Percentiles rank a stretch among this genome's conserved stretches.
Evolutionary conservation across 2,113 vertebrate genomes (phyloP).

Genomic region (Pyxicephalus adspersus): DNA sequence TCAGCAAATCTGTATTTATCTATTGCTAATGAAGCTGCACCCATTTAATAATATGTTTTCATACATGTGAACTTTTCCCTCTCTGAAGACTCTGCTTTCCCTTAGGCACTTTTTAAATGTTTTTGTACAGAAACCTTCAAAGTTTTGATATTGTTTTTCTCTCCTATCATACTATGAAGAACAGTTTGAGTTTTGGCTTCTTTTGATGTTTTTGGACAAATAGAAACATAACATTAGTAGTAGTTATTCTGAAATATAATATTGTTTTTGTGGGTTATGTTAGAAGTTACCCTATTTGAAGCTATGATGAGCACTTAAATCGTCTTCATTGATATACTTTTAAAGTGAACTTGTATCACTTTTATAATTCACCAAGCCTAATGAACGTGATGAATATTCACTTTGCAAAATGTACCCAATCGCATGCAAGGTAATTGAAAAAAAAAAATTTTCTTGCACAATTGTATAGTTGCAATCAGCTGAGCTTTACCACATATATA

Average conservation of each 20-base stretch:
- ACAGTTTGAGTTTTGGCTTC: neutral
- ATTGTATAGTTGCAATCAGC: too few species aligned
- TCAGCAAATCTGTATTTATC: conserved; percentile 40
- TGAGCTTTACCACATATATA: too few species aligned
- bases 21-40: conserved; percentile 47
- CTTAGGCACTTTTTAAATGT: conserved; percentile 29
- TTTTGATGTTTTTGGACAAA: neutral
- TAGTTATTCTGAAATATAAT: neutral
- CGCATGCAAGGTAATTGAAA: too few species aligned
- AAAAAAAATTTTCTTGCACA: too few species aligned
- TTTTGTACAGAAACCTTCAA: conserved; percentile 26
- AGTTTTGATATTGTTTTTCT: conserved; percentile 14
- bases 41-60: conserved; percentile 51
- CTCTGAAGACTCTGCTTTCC: conserved; percentile 32
- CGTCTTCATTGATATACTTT: too few species aligned
- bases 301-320: too few species aligned
- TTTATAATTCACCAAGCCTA: too few species aligned
- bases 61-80: conserved; percentile 25
- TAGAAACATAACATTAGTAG: neutral
- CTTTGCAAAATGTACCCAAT: too few species aligned
- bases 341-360: too few species aligned
- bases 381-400: too few species aligned
- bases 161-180: neutral
- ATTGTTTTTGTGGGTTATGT: too few species aligned
- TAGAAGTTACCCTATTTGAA: too few species aligned